Evolutionary conservation across 2,797 vertebrate species (phyloP).

Genomic region (Gobio occitaniae): DNA sequence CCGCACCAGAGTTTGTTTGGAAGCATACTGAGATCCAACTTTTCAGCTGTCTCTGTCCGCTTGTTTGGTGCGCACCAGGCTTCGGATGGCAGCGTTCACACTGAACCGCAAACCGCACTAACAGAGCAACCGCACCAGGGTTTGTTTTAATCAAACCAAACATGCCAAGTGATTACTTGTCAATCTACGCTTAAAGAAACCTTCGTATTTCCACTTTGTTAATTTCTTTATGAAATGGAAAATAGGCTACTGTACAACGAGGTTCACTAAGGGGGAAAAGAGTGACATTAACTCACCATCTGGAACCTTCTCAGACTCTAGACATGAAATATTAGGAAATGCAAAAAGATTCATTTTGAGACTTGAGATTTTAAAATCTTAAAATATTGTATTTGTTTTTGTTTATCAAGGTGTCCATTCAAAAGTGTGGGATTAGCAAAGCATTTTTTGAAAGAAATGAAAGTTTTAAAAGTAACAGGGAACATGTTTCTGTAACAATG

Average conservation of each 20-base stretch:
- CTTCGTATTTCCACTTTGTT: not conserved
- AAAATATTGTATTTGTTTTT: not conserved
- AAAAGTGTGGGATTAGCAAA: not conserved
- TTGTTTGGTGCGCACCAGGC: too few relatives aligned
- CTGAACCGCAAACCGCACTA: too few relatives aligned
- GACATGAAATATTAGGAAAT: constrained; percentile 34
- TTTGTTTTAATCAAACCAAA: too few relatives aligned
- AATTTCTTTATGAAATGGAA: not conserved
- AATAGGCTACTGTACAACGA: not conserved
- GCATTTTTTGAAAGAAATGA: not conserved
- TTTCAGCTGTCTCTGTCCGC: too few relatives aligned
- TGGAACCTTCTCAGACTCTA: constrained; percentile 74
- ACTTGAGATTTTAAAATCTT: not conserved
- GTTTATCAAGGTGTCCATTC: not conserved
- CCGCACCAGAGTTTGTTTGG: too few relatives aligned
- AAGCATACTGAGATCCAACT: too few relatives aligned
- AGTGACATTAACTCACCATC: constrained; percentile 65
- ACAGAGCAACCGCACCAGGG: too few relatives aligned
- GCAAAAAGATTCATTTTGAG: constrained; percentile 1
- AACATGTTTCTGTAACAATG: not conserved
- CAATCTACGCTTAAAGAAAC: not conserved
- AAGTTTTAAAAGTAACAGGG: not conserved
- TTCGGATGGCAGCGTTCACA: too few relatives aligned
- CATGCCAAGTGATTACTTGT: not conserved
- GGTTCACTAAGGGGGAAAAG: not conserved